phyloP scores from a whole-genome alignment of 1,140 invertebrate species.

The Ooceraea biroi region DNA sequence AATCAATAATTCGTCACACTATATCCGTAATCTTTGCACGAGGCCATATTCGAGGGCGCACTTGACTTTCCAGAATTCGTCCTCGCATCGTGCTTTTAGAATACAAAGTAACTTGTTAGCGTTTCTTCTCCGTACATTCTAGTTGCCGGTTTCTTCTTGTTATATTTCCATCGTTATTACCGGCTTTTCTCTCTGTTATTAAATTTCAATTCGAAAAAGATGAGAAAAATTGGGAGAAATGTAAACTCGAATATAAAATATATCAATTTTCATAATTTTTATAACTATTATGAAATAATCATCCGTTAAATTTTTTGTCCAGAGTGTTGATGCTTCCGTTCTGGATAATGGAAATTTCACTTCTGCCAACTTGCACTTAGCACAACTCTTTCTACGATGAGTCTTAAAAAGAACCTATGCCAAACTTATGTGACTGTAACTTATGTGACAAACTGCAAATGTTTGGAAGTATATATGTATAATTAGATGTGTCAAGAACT shows the following conservation, averaged over 20 bases:
- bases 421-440: background rate
- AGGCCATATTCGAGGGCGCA: conserved; percentile 30
- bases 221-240: background rate
- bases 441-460: background rate
- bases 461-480: conserved; percentile 3
- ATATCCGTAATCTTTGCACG: conserved; percentile 32
- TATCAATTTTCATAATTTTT: background rate
- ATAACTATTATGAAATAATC: background rate
- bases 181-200: background rate
- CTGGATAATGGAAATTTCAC: background rate
- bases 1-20: conserved; percentile 47
- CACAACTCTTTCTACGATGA: background rate
- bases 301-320: background rate
- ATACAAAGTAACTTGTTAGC: conserved; percentile 22
- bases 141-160: background rate
- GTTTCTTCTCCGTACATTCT: background rate
- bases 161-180: background rate
- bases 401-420: background rate
- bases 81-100: background rate
- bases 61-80: conserved; percentile 43
- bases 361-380: background rate
- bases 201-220: background rate
- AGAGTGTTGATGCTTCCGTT: background rate
- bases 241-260: background rate
- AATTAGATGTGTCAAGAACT: background rate